These are phyloP conservation scores for Hypanus sabinus DNA, from an alignment of 2,113 vertebrate species.

Conservation along the genomic window DNA sequence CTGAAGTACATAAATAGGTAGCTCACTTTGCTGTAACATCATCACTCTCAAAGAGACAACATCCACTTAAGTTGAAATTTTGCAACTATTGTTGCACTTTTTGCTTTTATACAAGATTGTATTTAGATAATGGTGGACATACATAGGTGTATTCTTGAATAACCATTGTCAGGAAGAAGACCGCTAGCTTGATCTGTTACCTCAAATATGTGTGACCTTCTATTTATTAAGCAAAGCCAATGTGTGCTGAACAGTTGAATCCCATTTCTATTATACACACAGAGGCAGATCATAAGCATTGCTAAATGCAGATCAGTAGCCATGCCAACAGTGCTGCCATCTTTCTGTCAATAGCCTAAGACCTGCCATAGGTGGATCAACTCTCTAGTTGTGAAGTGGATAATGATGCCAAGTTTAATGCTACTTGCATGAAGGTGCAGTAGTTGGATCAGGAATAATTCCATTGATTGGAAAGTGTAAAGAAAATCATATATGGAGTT, in stretches of 20 bases:
- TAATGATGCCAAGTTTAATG: background rate
- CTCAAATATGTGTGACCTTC: background rate
- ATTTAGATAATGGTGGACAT: conserved; percentile 7
- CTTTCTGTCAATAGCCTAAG: background rate
- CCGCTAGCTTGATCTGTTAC: background rate
- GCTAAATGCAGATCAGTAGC: background rate
- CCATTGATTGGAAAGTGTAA: background rate
- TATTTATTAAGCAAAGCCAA: background rate
- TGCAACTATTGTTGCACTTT: background rate
- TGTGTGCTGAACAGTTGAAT: background rate
- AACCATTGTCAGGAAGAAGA: background rate
- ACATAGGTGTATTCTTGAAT: background rate
- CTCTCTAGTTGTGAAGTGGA: background rate
- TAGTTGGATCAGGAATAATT: conserved; percentile 2
- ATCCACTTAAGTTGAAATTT: background rate
- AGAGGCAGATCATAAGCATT: conserved; percentile 3
- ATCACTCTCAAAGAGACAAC: background rate
- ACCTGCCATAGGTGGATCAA: background rate
- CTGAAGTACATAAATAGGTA: background rate
- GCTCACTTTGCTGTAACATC: background rate
- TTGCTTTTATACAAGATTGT: background rate
- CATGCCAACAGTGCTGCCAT: background rate
- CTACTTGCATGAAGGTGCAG: background rate
- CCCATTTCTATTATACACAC: background rate
- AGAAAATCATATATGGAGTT: background rate